Evolutionary conservation across 2,797 vertebrate species (phyloP), one percentile per base, ranked within the genome.

Genomic region (Bryconaethiops microstoma): DNA sequence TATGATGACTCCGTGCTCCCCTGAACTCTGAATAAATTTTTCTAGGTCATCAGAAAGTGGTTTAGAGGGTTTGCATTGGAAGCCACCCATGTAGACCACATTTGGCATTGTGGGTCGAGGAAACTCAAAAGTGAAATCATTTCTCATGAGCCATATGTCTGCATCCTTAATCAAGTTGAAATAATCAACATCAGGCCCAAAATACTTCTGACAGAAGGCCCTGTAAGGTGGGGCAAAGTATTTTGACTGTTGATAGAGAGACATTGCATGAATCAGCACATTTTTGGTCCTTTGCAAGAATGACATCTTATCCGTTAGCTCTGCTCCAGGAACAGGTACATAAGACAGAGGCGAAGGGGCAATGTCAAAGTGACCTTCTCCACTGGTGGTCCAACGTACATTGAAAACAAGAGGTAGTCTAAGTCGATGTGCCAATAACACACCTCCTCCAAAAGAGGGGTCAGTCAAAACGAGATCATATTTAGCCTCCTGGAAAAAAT

Each of bases 91-190:
- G 42, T 92, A 92, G 2, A 91, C 29, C 0, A 90, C 57, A 48
- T 91, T 91, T 12, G 91, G 89, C 89, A 92, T 88, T 23, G 87
- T 90, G 6, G 91, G 90, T 17, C 90, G 76, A 1, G 91, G 89
- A 82, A 89, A 92, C 48, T 92, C 91, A 71, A 91, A 89, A 2
- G 88, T 89, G 45, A 91, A 91, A 64, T 92, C 90, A 14, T 88
- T 87, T 78, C 90, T 87, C 89, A 91, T 90, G 1, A 92, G 85
- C 86, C 90, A 90, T 14, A 92, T 87, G 55, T 92, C 91, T 19
- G 89, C 91, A 75, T 79, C 60, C 62, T 73, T 82, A 71, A 88
- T 57, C 0, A 89, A 40, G n/a, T 70, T 19, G 29, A 64, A 29
- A 29, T 80, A 87, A 60, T 90, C 74, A 2, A 87, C 75, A 13